Base-by-base conservation (phyloP, 2,113 vertebrate species). In the Salvator merianae region DNA sequence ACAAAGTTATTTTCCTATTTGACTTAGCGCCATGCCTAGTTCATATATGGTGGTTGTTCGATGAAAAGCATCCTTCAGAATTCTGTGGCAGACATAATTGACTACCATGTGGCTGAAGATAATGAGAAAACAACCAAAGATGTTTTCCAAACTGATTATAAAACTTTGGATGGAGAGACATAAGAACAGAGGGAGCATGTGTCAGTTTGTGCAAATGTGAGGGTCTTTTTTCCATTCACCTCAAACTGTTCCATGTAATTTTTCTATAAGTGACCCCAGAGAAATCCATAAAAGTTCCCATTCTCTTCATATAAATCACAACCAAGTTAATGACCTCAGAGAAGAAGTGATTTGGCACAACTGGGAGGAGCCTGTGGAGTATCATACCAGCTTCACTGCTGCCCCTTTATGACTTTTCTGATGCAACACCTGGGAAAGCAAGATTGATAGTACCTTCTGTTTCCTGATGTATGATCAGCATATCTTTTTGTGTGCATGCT, bases 291-390 rank as follows among this genome's bases (percentile, higher is more conserved):
- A 91, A 91, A 14, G 70, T 84, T 81, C 0, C 0, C 43, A 76
- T 68, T 84, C 90, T 13, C 53, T 50, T 24, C 76, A n/a, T 53
- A 77, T 88, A 90, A 93, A 93, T 90, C 83, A 91, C 70, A 85
- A 79, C n/a, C 68, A 28, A 87, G 78, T 87, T 88, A 92, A 87
- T 47, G 83, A 80, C 80, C 82, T 85, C 36, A 77, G 82, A 73
- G 62, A 73, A 72, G 81, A 68, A 40, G 1, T 13, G 72, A 82
- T 63, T 90, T 73, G 84, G 72, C 79, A 80, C 74, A 28, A 16
- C n/a, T 34, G 28, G 86, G 59, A 83, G 82, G 38, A 22, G 34
- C 43, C 20, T 24, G 32, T 65, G 78, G 55, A 70, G 77, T 62
- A 70, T 55, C 71, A 20, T 8, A 22, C n/a, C 36, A 36, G 65